Percentiles rank a stretch among this genome's conserved stretches.
Conservation (phyloP, 2,888 invertebrate genomes). For the Eristalis pertinax region DNA sequence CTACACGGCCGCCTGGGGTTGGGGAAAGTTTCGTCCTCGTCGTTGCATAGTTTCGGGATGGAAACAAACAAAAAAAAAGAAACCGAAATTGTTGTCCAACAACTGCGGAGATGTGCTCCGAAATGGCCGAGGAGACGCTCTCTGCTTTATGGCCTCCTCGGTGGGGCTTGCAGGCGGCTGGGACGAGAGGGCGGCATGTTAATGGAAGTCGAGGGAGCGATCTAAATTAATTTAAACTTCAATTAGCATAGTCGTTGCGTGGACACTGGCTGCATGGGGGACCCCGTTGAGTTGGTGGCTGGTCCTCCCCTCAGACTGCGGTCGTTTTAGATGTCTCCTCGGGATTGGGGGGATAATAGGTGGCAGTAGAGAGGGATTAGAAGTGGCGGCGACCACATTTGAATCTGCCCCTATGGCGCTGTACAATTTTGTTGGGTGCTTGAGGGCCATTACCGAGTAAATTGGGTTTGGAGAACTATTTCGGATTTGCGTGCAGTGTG, state of each 20-base stretch:
- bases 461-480: too few relatives aligned
- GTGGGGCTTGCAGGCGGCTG: neutral
- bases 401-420: too few relatives aligned
- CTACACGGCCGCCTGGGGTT: neutral
- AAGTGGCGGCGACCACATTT: too few relatives aligned
- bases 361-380: too few relatives aligned
- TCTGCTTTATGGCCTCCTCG: neutral
- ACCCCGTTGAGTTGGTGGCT: slow-evolving; percentile 5
- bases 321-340: neutral
- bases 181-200: neutral
- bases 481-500: too few relatives aligned
- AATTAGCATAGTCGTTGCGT: slow-evolving; percentile 55
- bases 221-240: slow-evolving; percentile 64
- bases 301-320: neutral
- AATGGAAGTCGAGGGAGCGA: slow-evolving; percentile 29
- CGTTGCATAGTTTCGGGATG: slow-evolving; percentile 34
- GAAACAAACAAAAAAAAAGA: neutral
- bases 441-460: too few relatives aligned
- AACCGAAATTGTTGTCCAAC: slow-evolving; percentile 5
- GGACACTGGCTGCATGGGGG: slow-evolving; percentile 17
- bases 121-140: neutral
- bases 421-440: too few relatives aligned
- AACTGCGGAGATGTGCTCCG: slow-evolving; percentile 12
- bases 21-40: slow-evolving; percentile 14
- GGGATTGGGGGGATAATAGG: too few relatives aligned